Conservation (phyloP, 2,888 invertebrate genomes). For the Lycia hirtaria region DNA sequence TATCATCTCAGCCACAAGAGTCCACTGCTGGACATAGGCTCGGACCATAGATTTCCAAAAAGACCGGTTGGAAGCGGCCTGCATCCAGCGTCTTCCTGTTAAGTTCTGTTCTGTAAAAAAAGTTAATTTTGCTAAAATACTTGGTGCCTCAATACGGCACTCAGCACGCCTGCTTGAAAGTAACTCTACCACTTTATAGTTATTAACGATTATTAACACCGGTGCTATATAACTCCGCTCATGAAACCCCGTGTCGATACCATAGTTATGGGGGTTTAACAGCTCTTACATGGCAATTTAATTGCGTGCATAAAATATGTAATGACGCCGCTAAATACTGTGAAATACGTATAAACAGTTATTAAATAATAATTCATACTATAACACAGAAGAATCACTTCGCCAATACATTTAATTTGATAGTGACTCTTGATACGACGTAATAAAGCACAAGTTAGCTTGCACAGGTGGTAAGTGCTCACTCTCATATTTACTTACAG, state of each 20-base stretch:
- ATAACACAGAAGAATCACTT: too few relatives aligned
- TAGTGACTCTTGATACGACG: too few relatives aligned
- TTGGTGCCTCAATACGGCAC: background rate
- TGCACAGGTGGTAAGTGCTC: too few relatives aligned
- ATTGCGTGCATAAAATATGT: constrained; percentile 18
- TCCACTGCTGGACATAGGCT: too few relatives aligned
- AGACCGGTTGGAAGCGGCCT: too few relatives aligned
- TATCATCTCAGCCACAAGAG: too few relatives aligned
- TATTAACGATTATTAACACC: constrained; percentile 1
- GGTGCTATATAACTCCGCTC: constrained; percentile 4
- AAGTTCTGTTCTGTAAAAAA: background rate
- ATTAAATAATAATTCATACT: too few relatives aligned
- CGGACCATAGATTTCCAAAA: too few relatives aligned
- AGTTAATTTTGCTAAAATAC: background rate
- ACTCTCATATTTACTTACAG: too few relatives aligned
- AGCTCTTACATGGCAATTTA: constrained; percentile 31
- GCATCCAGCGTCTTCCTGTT: background rate
- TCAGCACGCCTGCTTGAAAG: background rate
- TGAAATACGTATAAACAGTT: too few relatives aligned
- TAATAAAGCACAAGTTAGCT: too few relatives aligned
- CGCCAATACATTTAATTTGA: too few relatives aligned
- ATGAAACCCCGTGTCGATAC: constrained; percentile 25
- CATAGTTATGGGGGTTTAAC: constrained; percentile 36
- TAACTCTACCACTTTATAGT: background rate
- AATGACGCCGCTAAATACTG: background rate